Conservation (phyloP, 2,113 vertebrate species). For the Ameiurus melas region DNA sequence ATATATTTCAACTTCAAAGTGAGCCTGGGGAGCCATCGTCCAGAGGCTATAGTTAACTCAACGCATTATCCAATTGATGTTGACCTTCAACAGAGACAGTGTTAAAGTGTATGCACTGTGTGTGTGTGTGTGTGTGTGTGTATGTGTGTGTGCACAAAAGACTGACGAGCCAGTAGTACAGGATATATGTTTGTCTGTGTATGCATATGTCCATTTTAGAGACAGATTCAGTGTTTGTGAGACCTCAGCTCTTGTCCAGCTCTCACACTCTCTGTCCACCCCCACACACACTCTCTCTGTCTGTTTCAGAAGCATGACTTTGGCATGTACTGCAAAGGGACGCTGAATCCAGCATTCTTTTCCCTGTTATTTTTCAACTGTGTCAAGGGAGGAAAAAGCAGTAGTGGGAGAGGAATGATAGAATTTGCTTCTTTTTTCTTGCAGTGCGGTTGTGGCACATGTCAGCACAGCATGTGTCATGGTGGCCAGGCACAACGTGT, state of each 20-base stretch:
- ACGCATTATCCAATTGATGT: constrained; percentile 22
- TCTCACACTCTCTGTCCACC: constrained; percentile 20
- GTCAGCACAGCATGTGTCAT: constrained; percentile 42
- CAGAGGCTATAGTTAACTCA: constrained; percentile 10
- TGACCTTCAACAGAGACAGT: constrained; percentile 31
- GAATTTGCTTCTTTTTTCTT: constrained; percentile 18
- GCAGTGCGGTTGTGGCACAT: constrained; percentile 40
- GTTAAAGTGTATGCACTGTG: constrained; percentile 10
- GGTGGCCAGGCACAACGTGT: constrained; percentile 31
- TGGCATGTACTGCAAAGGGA: constrained; percentile 19
- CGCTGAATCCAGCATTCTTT: constrained; percentile 41
- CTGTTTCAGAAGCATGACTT: constrained; percentile 42
- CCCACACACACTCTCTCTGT: not conserved
- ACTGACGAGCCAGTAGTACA: constrained; percentile 52
- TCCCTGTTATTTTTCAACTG: constrained; percentile 40
- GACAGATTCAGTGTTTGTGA: constrained; percentile 20
- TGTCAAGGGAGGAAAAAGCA: constrained; percentile 48
- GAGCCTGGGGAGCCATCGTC: constrained; percentile 20
- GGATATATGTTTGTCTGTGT: constrained; percentile 32
- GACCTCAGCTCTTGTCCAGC: constrained; percentile 13
- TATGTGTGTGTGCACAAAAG: constrained; percentile 40
- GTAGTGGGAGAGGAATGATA: constrained; percentile 40
- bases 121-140: constrained; percentile 21
- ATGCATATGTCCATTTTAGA: constrained; percentile 50
- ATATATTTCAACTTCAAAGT: constrained; percentile 17